Conservation (phyloP, 2,797 vertebrate genomes). For the Cyprinella venusta region DNA sequence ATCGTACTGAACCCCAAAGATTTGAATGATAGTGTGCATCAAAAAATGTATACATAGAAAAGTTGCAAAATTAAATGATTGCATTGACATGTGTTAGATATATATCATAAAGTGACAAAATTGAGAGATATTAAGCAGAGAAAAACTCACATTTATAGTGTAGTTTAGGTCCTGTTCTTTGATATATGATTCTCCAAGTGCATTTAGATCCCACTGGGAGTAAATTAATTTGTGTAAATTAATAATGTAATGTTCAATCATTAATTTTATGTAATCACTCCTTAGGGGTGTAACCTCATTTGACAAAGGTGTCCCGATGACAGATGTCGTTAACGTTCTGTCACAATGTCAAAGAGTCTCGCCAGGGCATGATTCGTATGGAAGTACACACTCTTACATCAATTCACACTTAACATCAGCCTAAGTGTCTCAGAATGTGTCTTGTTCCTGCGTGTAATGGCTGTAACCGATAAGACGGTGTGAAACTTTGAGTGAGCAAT, state of each 20-base stretch:
- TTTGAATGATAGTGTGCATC: background rate
- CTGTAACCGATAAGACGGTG: conserved; percentile 17
- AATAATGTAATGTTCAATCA: conserved; percentile 33
- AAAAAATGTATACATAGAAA: background rate
- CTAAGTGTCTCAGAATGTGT: conserved; percentile 34
- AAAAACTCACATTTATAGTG: background rate
- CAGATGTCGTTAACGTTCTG: conserved; percentile 29
- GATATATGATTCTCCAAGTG: conserved; percentile 29
- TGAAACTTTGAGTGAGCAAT: conserved; percentile 35
- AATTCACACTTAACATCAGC: conserved; percentile 22
- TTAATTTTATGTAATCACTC: conserved; percentile 43
- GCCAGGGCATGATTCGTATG: background rate
- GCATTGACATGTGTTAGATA: background rate
- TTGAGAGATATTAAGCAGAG: background rate
- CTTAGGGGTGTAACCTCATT: conserved; percentile 49
- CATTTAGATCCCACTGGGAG: conserved; percentile 37
- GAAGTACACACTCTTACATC: conserved; percentile 7
- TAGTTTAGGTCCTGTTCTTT: conserved; percentile 22
- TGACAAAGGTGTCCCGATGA: conserved; percentile 39
- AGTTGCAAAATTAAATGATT: background rate
- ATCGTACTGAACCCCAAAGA: background rate
- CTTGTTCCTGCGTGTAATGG: conserved; percentile 18
- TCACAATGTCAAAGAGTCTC: conserved; percentile 24
- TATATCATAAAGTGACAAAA: no score
- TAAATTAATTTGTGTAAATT: conserved; percentile 45